Percentiles rank a stretch among this genome's conserved stretches.
Conservation (phyloP, 2,797 vertebrate genomes). For the Gymnoscopelus braueri region DNA sequence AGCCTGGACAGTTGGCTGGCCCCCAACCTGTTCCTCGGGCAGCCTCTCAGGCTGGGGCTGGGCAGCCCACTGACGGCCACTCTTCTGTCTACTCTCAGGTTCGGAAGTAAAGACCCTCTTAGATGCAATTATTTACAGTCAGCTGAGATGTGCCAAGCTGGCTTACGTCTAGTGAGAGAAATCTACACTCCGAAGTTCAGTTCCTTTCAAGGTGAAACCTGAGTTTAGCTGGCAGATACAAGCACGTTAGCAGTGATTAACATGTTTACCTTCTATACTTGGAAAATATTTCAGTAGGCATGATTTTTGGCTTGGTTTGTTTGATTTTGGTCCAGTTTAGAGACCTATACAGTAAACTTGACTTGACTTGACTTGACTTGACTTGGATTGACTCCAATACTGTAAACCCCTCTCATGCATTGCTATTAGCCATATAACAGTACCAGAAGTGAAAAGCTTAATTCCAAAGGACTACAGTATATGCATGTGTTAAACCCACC, state of each 20-base stretch:
- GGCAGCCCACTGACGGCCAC: neutral
- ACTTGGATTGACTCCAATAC: too few relatives aligned
- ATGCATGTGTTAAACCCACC: too few relatives aligned
- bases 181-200: constrained; percentile 5
- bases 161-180: constrained; percentile 1
- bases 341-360: too few relatives aligned
- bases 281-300: too few relatives aligned
- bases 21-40: neutral
- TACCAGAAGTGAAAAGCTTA: too few relatives aligned
- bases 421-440: too few relatives aligned
- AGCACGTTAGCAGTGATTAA: constrained; percentile 41
- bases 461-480: too few relatives aligned
- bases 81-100: constrained; percentile 3
- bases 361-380: too few relatives aligned
- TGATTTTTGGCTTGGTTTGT: too few relatives aligned
- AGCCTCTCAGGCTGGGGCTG: neutral
- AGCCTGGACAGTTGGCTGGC: neutral
- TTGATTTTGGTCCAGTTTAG: too few relatives aligned
- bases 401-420: too few relatives aligned
- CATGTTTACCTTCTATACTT: constrained; percentile 1
- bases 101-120: neutral
- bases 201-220: neutral
- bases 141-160: neutral
- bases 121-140: neutral
- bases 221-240: neutral